Base-by-base conservation (phyloP, 53 echinoderm and acorn worm species). In the Antedon mediterranea region DNA sequence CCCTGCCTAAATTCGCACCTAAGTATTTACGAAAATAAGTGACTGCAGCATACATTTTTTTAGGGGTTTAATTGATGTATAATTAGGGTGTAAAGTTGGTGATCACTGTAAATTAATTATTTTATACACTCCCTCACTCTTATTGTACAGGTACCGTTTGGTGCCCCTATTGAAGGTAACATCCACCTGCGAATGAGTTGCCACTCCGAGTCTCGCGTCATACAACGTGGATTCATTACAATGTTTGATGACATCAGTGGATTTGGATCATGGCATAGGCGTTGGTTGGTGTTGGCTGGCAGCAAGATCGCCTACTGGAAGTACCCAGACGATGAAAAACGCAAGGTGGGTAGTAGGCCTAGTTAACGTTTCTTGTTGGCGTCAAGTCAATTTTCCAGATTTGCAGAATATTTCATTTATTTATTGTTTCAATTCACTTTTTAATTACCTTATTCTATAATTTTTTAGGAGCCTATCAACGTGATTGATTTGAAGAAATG, bases 241-340 rank as follows among this genome's bases (percentile, higher is more conserved):
- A 93, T 98, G 98, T 98, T 98, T 92, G 98, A 98, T 82, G 98
- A 98, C 37, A 89, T 90, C 83, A 93, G 89, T 23, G 98, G 98
- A 18, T 88, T 93, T 77, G 98, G 98, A 20, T 88, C 93, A 29
- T 98, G 98, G 98, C 98, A 98, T 34, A 82, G 98, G 41, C 81
- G 98, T 72, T 98, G 98, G 98, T 93, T 92, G 30, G 90, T 88
- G n/a, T 86, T 98, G 32, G 76, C 88, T 30, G 90, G 88, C 15
- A 90, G 93, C n/a, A 85, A 93, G 84, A 84, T 98, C 34, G 85
- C 90, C 31, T 98, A 82, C 82, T 98, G 98, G 98, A 93, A 90
- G 29, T 98, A 93, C 78, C 98, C 98, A 0, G 98, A 93, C 28
- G 93, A 98, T 78, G 98, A 98, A 72, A 93, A 86, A 28, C 82